A percentile compares a stretch with the other conserved stretches of the same genome.
phyloP scores from a whole-genome alignment of 2,797 vertebrate species.

The Cichlasoma orientale region DNA sequence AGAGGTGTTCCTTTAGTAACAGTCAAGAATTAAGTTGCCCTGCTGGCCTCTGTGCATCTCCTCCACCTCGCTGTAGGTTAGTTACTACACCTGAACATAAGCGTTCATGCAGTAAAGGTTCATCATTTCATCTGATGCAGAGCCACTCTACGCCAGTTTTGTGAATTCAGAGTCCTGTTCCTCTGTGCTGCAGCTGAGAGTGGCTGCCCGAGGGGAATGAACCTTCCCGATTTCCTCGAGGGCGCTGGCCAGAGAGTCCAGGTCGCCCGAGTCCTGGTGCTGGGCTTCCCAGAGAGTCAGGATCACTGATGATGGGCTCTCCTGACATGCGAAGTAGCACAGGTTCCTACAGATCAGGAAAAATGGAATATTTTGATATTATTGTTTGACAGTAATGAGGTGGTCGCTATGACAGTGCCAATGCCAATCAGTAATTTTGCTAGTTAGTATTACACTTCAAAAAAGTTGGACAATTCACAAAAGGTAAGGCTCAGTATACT shows the following conservation, averaged over 20 bases:
- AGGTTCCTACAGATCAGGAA: constrained; percentile 84
- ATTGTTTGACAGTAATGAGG: not conserved
- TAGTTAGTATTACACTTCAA: not conserved
- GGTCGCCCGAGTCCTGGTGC: constrained; percentile 92
- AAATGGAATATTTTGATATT: not conserved
- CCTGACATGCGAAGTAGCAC: constrained; percentile 92
- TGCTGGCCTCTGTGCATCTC: constrained; percentile 18
- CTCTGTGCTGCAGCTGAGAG: constrained; percentile 76
- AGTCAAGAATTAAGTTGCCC: constrained; percentile 40
- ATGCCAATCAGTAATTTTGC: not conserved
- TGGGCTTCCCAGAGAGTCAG: constrained; percentile 97
- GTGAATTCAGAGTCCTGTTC: constrained; percentile 84
- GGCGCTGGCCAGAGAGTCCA: constrained; percentile 96
- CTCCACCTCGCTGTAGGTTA: constrained; percentile 29
- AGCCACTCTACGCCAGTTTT: constrained; percentile 62
- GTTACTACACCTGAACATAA: constrained; percentile 45
- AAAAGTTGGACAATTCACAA: not conserved
- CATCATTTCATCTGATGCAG: constrained; percentile 25
- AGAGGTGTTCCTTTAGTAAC: constrained; percentile 54
- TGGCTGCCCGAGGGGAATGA: constrained; percentile 80
- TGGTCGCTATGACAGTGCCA: not conserved
- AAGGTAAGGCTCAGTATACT: not conserved
- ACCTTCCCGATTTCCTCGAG: constrained; percentile 95
- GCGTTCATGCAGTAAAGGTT: constrained; percentile 68
- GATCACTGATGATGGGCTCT: constrained; percentile 95